phyloP scores from a whole-genome alignment of 2,797 vertebrate genomes.

The Macrochelys suwanniensis region DNA sequence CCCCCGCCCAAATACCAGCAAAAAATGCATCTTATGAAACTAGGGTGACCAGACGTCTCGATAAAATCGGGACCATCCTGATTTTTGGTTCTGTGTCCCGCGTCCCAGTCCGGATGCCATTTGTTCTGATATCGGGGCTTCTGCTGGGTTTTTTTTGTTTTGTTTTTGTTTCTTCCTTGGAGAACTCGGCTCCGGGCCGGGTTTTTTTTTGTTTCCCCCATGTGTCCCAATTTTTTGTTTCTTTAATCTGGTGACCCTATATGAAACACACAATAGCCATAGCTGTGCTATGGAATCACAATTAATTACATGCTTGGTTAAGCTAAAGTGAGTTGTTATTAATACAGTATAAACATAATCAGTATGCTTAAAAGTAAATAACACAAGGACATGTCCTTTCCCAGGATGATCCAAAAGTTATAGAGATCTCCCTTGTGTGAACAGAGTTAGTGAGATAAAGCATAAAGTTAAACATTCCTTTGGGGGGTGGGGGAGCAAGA shows the following conservation, averaged over 20 bases:
- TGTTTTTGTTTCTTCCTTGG: too few relatives aligned
- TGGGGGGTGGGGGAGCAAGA: not conserved
- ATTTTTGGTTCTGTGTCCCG: too few relatives aligned
- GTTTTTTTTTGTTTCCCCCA: too few relatives aligned
- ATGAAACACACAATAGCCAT: not conserved
- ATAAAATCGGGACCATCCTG: too few relatives aligned
- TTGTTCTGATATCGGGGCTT: too few relatives aligned
- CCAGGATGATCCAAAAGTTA: not conserved
- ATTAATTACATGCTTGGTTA: not conserved
- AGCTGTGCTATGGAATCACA: not conserved
- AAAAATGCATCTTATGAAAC: not conserved
- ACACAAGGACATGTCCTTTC: not conserved
- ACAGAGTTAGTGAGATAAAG: not conserved
- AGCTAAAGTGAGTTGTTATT: not conserved
- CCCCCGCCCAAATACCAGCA: not conserved
- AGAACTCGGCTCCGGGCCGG: too few relatives aligned
- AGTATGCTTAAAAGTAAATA: not conserved
- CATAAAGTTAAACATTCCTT: not conserved
- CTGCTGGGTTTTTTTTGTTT: too few relatives aligned
- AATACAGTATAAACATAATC: not conserved
- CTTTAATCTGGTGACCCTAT: too few relatives aligned
- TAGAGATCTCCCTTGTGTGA: not conserved
- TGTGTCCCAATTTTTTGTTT: too few relatives aligned
- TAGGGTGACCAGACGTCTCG: too few relatives aligned
- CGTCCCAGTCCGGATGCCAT: too few relatives aligned